A percentile compares a stretch with the other conserved stretches of the same genome.
These are phyloP conservation scores for Diarsia mendica DNA, from an alignment of 2,888 invertebrate species.

Conservation along the genomic window DNA sequence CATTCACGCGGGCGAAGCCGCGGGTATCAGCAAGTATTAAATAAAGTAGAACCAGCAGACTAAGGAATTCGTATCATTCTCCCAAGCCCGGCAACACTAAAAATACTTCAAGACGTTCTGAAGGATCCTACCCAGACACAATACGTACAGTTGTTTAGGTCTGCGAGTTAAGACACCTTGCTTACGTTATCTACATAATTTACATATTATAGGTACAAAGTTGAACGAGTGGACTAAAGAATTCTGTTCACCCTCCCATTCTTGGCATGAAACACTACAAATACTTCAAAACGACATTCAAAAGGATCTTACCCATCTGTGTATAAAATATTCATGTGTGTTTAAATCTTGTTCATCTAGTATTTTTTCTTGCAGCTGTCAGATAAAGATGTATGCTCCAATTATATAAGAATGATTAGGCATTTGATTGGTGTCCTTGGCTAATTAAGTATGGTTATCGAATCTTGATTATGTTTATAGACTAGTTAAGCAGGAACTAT, in stretches of 20 bases:
- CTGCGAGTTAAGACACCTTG: too few species aligned
- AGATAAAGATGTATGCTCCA: constrained; percentile 29
- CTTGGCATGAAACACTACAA: constrained; percentile 23
- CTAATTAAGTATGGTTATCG: constrained; percentile 43
- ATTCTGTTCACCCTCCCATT: constrained; percentile 32
- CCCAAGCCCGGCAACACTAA: too few species aligned
- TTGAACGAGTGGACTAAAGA: too few species aligned
- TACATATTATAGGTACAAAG: too few species aligned
- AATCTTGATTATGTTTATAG: constrained; percentile 40
- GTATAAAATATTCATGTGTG: constrained; percentile 39
- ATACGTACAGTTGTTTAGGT: too few species aligned
- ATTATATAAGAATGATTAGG: constrained; percentile 44
- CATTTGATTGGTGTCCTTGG: constrained; percentile 34
- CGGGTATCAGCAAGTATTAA: too few species aligned
- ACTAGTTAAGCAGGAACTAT: constrained; percentile 60
- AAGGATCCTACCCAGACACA: too few species aligned
- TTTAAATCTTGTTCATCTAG: constrained; percentile 12
- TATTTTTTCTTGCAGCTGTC: constrained; percentile 8
- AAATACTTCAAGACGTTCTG: too few species aligned
- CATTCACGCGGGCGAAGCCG: too few species aligned
- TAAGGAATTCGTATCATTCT: too few species aligned
- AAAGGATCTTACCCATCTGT: constrained; percentile 29
- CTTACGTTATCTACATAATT: neutral
- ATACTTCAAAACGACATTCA: constrained; percentile 21
- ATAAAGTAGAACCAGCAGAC: too few species aligned